Conservation (phyloP, 2,113 vertebrate genomes). For the Triplophysa tibetana region DNA sequence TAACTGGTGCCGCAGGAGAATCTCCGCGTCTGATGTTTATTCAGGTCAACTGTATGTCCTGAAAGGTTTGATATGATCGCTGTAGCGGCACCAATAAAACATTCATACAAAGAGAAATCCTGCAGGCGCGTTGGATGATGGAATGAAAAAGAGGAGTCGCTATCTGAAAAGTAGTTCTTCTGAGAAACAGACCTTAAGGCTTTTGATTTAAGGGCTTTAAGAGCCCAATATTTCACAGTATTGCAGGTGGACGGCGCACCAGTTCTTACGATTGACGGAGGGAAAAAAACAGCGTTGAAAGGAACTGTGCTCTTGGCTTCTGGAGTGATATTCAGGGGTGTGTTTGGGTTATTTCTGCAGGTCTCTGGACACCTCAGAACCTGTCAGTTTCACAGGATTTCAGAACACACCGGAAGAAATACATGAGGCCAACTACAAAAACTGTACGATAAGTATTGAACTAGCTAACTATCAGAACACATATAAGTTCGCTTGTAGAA, state of each 20-base stretch:
- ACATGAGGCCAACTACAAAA: too few species aligned
- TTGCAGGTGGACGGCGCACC: background rate
- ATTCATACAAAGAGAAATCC: background rate
- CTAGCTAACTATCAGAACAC: too few species aligned
- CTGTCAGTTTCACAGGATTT: too few species aligned
- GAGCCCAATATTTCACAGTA: slow-evolving; percentile 2
- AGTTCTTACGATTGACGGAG: background rate
- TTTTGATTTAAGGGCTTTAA: background rate
- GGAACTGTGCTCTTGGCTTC: background rate
- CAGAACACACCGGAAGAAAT: too few species aligned
- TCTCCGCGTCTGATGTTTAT: background rate
- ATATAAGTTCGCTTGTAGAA: too few species aligned
- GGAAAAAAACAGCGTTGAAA: background rate
- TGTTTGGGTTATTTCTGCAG: background rate
- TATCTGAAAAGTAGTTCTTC: background rate
- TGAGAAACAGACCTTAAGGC: slow-evolving; percentile 1
- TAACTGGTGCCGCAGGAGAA: background rate
- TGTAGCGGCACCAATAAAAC: slow-evolving; percentile 8
- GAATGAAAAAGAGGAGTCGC: background rate
- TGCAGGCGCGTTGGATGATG: background rate
- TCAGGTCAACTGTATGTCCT: background rate
- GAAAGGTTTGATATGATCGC: slow-evolving; percentile 11
- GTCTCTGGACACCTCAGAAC: too few species aligned
- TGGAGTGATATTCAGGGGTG: background rate
- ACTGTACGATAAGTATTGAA: too few species aligned